A percentile compares a stretch with the other conserved stretches of the same genome.
phyloP scores from a whole-genome alignment of 1,140 invertebrate genomes.

The Cotesia chilonis region DNA sequence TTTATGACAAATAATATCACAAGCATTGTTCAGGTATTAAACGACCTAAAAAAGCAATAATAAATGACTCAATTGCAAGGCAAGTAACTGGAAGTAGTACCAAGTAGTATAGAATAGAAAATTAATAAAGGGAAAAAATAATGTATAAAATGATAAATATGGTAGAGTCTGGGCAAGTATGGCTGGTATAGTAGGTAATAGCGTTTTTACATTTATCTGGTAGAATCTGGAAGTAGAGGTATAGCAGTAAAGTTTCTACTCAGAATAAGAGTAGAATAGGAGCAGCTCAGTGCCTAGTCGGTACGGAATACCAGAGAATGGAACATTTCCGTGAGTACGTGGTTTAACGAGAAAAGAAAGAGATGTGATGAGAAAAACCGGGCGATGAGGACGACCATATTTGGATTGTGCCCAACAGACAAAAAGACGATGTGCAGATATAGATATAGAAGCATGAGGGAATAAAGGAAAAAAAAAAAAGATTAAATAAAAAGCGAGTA shows the following conservation, averaged over 20 bases:
- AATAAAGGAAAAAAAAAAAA: no score
- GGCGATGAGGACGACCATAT: conserved; percentile 19
- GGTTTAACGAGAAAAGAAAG: conserved; percentile 32
- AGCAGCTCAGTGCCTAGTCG: no score
- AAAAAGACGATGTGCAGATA: conserved; percentile 7
- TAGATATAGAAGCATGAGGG: no score
- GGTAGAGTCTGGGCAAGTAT: conserved; percentile 38
- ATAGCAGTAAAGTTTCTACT: conserved; percentile 27
- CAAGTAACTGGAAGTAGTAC: neutral
- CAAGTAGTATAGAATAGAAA: neutral
- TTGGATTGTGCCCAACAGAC: conserved; percentile 13
- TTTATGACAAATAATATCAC: no score
- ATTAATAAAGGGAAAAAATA: conserved; percentile 6
- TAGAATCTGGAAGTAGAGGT: conserved; percentile 27
- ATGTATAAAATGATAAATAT: neutral
- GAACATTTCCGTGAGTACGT: conserved; percentile 27
- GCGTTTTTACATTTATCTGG: conserved; percentile 50
- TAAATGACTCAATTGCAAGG: no score
- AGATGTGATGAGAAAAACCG: conserved; percentile 20
- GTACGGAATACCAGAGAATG: conserved; percentile 27
- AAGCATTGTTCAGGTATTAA: no score
- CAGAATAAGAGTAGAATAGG: no score
- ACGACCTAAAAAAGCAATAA: no score
- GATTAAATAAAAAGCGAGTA: no score
- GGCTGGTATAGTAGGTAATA: conserved; percentile 43